These are phyloP conservation scores for Hylaeus anthracinus DNA, from an alignment of 1,140 invertebrate genomes.

Conservation along the genomic window DNA sequence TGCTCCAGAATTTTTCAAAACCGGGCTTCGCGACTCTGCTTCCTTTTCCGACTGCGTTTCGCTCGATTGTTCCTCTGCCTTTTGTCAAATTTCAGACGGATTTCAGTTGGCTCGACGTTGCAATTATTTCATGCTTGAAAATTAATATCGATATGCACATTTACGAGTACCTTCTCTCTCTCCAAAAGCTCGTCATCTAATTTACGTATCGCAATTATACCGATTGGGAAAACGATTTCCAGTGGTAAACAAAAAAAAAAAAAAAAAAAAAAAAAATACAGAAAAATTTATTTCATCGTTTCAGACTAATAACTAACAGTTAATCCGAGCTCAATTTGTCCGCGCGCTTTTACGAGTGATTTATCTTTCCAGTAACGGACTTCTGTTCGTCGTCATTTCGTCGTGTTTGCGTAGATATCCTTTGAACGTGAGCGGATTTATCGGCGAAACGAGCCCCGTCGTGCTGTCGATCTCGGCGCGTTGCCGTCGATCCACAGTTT, in stretches of 20 bases:
- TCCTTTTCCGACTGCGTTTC: too few species aligned
- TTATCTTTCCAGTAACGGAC: slow-evolving; percentile 36
- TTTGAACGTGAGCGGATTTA: slow-evolving; percentile 63
- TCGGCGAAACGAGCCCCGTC: slow-evolving; percentile 56
- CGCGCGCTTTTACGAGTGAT: slow-evolving; percentile 51
- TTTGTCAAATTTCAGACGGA: too few species aligned
- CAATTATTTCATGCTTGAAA: too few species aligned
- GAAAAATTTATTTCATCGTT: neutral
- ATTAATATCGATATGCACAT: neutral
- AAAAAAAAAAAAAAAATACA: too few species aligned
- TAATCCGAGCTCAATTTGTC: neutral
- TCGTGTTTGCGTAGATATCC: slow-evolving; percentile 39
- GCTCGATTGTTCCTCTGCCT: too few species aligned
- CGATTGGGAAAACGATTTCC: too few species aligned
- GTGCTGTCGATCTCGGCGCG: slow-evolving; percentile 16
- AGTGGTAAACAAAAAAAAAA: too few species aligned
- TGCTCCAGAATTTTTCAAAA: slow-evolving; percentile 15
- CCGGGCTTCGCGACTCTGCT: too few species aligned
- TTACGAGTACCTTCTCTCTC: neutral
- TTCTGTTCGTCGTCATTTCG: slow-evolving; percentile 36
- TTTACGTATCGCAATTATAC: too few species aligned
- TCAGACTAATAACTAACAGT: neutral
- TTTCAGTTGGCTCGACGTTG: too few species aligned
- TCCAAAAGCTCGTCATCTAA: too few species aligned
- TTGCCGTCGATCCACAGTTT: slow-evolving; percentile 38